Base-by-base conservation (phyloP, 2,797 vertebrate genomes). In the Anniella stebbinsi region DNA sequence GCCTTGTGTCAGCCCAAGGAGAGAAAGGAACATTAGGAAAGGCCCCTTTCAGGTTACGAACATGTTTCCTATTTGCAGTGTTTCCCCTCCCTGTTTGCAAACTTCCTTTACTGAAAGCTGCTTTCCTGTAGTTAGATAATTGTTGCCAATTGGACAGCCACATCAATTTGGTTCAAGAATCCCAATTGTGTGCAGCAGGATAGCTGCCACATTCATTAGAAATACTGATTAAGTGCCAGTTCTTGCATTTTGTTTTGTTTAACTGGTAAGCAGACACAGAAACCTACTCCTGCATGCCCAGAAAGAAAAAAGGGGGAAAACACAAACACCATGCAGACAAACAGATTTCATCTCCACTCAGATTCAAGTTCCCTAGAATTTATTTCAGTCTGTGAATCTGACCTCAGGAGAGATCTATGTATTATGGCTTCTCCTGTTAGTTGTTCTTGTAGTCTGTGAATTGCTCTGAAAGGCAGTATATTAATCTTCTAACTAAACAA, bases 41-140 rank as follows among this genome's bases (percentile, higher is more conserved):
- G 72, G 92, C 77, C 73, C 81, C 69, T 94, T 95, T 91, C 88
- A 95, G 93, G 93, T 80, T 92, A 92, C 86, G 96, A 95, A 96
- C 84, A 95, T 33, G 48, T 70, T 87, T 38, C 85, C 92, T 69
- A 78, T 94, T 97, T 95, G 93, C 87, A 89, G 94, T 93, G n/a
- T 13, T 57, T 90, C 66, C 76, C 88, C 48, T 91, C 41, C 84
- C 91, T 84, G 1, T 86, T 57, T 91, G 41, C 89, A 95, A 91
- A 96, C 92, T 86, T 94, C 87, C 67, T 89, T 93, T 90, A 94
- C 90, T 93, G 3, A 95, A 57, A 66, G 33, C n/a, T 83, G 30
- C 66, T 93, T 95, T 92, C 88, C 87, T 95, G 93, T 93, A 83
- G 85, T 66, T 84, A 77, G 69, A 36, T 86, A 93, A 75, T 78